Percentiles rank a stretch among this genome's conserved stretches.
phyloP scores from a whole-genome alignment of 2,113 vertebrate species.

The Mellivora capensis region DNA sequence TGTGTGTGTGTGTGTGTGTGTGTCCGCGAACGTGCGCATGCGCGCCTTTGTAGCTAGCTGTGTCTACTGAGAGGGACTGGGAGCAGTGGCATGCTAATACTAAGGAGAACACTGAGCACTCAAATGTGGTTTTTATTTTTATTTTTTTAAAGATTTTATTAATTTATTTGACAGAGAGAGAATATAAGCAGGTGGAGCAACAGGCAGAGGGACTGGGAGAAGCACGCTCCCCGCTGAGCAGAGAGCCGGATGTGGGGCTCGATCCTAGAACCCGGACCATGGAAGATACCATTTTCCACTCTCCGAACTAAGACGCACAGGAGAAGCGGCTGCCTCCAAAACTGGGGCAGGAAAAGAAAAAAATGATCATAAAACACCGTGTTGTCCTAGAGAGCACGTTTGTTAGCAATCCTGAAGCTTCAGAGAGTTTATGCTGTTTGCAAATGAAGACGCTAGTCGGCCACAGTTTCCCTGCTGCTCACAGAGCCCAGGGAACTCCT shows the following conservation, averaged over 20 bases:
- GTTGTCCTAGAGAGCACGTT: neutral
- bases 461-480: neutral
- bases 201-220: too few species aligned
- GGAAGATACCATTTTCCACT: neutral
- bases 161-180: too few species aligned
- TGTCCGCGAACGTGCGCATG: neutral
- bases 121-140: neutral
- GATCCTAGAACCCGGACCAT: too few species aligned
- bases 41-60: neutral
- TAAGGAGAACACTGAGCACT: neutral
- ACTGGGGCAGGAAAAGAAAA: neutral
- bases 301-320: neutral
- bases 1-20: neutral
- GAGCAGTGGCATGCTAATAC: neutral
- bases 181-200: too few species aligned
- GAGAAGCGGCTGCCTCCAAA: neutral
- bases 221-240: too few species aligned
- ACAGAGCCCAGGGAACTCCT: neutral
- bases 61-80: neutral
- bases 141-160: too few species aligned
- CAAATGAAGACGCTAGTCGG: neutral
- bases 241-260: too few species aligned
- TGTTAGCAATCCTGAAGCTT: neutral
- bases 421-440: neutral
- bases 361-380: neutral